Evolutionary conservation across 2,797 vertebrate genomes (phyloP).

Genomic region (Dryobates pubescens): DNA sequence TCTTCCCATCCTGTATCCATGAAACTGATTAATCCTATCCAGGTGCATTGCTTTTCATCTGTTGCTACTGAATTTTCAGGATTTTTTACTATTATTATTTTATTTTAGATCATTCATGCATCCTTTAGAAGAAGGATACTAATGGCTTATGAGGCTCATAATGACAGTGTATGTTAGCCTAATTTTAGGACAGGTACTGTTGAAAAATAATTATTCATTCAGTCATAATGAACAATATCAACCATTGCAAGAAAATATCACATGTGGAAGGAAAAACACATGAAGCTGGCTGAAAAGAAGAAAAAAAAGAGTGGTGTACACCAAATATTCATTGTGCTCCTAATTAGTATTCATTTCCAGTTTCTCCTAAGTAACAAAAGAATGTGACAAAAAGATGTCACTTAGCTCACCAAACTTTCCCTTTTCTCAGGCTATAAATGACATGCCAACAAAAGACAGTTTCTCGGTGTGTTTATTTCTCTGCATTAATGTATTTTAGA

Average conservation of each 20-base stretch:
- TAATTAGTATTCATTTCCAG: conserved; percentile 65
- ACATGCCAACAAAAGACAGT: conserved; percentile 46
- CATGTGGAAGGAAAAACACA: not conserved
- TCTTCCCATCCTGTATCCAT: not conserved
- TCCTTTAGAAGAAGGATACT: not conserved
- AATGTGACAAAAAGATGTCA: conserved; percentile 56
- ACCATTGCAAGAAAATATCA: not conserved
- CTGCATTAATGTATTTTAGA: conserved; percentile 48
- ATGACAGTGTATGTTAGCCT: not conserved
- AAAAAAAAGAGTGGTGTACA: not conserved
- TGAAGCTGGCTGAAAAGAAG: not conserved
- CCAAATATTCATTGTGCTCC: conserved; percentile 41
- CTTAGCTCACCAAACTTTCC: conserved; percentile 55
- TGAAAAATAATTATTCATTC: not conserved
- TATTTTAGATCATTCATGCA: not conserved
- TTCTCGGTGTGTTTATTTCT: conserved; percentile 64
- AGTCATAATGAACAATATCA: not conserved
- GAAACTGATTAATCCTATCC: not conserved
- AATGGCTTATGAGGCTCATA: not conserved
- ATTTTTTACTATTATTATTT: no score
- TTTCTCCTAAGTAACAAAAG: conserved; percentile 56
- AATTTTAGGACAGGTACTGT: not conserved
- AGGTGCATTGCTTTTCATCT: not conserved
- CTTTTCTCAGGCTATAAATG: conserved; percentile 65
- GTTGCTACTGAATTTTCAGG: not conserved